Base-by-base conservation (phyloP, 2,888 invertebrate genomes). In the Endotricha flammealis region DNA sequence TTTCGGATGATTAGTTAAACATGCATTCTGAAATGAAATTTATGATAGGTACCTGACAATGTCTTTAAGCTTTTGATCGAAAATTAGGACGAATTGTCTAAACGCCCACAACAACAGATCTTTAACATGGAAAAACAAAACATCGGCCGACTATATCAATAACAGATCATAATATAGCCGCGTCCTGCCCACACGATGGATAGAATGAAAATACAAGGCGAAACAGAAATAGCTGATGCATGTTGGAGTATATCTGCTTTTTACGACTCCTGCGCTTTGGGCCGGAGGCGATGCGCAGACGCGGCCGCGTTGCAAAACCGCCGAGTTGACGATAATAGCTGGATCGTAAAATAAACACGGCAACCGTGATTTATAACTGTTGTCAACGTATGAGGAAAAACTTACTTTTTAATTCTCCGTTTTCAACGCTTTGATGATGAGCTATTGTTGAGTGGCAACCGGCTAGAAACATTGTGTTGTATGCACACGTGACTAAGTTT, bases 341-440 rank as follows among this genome's bases (percentile, higher is more conserved):
- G 55, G 70, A 75, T 78, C 76, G 76, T 81, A 79, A 82, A 82
- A 77, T 75, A 81, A 81, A 80, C 78, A 75, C 75, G 54, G 66
- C 58, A 57, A 64, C 69, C 50, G 65, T 79, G 80, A 79, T 82
- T 81, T 80, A 81, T 68, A 72, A 59, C 73, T 57, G 64, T 59
- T 76, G 77, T 79, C 81, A 75, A 74, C 73, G 50, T 53, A 62
- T 57, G 67, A 71, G 67, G 75, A 77, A 78, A 76, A 75, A 69
- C 71, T 65, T 58, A 65, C 64, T 73, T 68, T 75, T 77, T 75
- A 71, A 74, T 74, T 69, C 66, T 66, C 56, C 44, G 57, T 59
- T 74, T 73, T 70, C 64, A 65, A 64, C 68, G 60, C 73, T 73
- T 74, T 75, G 74, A 76, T 71, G 68, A 73, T 73, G 67, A 66